Evolutionary conservation across 2,113 vertebrate species (phyloP).

Genomic region (Engraulis encrasicolus): DNA sequence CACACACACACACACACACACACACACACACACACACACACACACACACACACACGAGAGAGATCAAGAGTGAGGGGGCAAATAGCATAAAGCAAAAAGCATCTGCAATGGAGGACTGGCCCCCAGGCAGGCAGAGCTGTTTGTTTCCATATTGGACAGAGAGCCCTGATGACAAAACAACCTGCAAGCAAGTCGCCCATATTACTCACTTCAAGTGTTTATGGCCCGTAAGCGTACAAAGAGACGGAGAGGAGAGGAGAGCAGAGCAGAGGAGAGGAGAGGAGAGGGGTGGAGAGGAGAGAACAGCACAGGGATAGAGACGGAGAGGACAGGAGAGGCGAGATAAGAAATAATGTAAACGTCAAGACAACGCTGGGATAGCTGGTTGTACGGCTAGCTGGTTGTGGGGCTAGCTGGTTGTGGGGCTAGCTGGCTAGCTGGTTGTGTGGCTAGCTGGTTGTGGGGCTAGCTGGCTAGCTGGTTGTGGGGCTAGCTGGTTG

Average conservation of each 20-base stretch:
- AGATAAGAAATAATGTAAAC: constrained; percentile 52
- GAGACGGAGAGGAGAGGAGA: constrained; percentile 45
- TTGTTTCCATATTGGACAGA: not conserved
- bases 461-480: too few relatives aligned
- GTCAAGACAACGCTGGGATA: constrained; percentile 34
- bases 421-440: not conserved
- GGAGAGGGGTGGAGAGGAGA: constrained; percentile 58
- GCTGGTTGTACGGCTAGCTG: too few relatives aligned
- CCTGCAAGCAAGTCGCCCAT: constrained; percentile 45
- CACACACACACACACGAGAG: not conserved
- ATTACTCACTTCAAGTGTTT: constrained; percentile 49
- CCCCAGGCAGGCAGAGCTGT: constrained; percentile 22
- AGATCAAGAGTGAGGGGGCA: not conserved
- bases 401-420: not conserved
- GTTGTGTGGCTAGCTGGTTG: too few relatives aligned
- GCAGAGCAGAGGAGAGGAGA: constrained; percentile 63
- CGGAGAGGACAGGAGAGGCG: constrained; percentile 66
- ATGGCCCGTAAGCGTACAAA: constrained; percentile 42
- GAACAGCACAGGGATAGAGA: constrained; percentile 69
- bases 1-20: not conserved
- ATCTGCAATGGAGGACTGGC: not conserved
- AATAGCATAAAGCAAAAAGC: too few relatives aligned
- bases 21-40: not conserved
- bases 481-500: not conserved
- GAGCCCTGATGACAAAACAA: constrained; percentile 38